Evolutionary conservation across 53 echinoderm and acorn worm species (phyloP), one percentile per base, ranked within the genome.

Genomic region (Zoroaster sp.): DNA sequence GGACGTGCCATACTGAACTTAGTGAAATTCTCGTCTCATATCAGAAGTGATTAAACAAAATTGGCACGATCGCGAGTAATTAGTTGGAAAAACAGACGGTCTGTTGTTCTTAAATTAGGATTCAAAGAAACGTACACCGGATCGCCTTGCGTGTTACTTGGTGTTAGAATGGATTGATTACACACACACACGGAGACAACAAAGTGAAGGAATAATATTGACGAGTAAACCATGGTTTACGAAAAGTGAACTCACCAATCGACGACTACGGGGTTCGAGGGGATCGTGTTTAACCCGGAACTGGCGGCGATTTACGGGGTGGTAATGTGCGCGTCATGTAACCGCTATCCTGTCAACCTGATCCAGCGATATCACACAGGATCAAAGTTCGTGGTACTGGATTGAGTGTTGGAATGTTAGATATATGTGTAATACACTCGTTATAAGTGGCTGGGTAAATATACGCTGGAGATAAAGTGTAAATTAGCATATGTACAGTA

Each of bases 371-470:
- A 35, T 49, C 5, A 32, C 1, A 4, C 20, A 18, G 77, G 78
- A 54, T 35, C 59, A 78, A 78, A 78, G 78, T 78, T 78, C 78
- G 54, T 36, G 4, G 33, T 3, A 31, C 5, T 76, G 35, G 31
- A 41, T 45, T 36, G 37, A 51, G 39, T 78, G 30, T 40, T 49
- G 63, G 35, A 39, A 36, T 35, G 78, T 78, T 31, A 12, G 20
- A 8, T 9, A 59, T 59, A 59, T 28, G 14, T 35, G 75, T 44
- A 35, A 31, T 75, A 46, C 78, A 23, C 38, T 37, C 37, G 1
- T 77, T 35, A 75, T 31, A 17, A 45, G 15, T 34, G 77, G 59
- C 32, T 36, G 39, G 37, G 78, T 78, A 78, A 78, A 78, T 54
- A 78, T 78, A 32, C 17, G 18, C 17, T 17, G 49, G 34, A 17